These are phyloP conservation scores for Stenchaetothrips biformis DNA, from an alignment of 2,888 invertebrate species.

Conservation along the genomic window DNA sequence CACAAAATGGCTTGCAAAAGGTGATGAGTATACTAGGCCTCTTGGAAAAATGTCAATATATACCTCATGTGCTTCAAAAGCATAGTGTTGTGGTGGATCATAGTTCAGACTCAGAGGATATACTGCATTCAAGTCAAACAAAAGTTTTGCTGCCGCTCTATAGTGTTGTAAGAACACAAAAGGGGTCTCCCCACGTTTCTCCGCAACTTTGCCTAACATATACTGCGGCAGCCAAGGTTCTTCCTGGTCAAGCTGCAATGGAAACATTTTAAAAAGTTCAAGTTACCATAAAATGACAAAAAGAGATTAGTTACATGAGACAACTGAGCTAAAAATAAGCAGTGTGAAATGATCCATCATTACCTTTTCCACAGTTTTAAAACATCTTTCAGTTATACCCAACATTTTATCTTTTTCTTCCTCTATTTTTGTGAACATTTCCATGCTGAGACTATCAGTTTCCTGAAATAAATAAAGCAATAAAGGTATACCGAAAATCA, in stretches of 20 bases:
- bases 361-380: slow-evolving; percentile 62
- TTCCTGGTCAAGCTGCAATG: slow-evolving; percentile 53
- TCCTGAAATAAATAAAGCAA: slow-evolving; percentile 38
- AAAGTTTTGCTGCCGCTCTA: slow-evolving; percentile 36
- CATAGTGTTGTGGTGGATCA: slow-evolving; percentile 71
- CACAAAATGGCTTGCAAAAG: neutral
- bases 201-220: slow-evolving; percentile 92
- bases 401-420: slow-evolving; percentile 74
- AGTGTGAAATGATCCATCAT: slow-evolving; percentile 40
- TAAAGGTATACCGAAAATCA: slow-evolving; percentile 39
- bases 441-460: slow-evolving; percentile 46
- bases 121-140: neutral
- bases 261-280: no score
- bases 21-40: neutral
- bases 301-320: neutral
- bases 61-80: slow-evolving; percentile 84
- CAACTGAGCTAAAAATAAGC: neutral
- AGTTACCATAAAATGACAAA: no score
- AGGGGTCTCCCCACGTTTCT: slow-evolving; percentile 74
- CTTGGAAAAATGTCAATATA: neutral
- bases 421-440: slow-evolving; percentile 64
- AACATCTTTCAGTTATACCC: slow-evolving; percentile 71
- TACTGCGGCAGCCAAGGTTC: slow-evolving; percentile 91
- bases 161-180: slow-evolving; percentile 74
- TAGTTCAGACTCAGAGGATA: slow-evolving; percentile 59